Evolutionary conservation across 2,113 vertebrate genomes (phyloP).

Genomic region (Mesembrinibis cayennensis): DNA sequence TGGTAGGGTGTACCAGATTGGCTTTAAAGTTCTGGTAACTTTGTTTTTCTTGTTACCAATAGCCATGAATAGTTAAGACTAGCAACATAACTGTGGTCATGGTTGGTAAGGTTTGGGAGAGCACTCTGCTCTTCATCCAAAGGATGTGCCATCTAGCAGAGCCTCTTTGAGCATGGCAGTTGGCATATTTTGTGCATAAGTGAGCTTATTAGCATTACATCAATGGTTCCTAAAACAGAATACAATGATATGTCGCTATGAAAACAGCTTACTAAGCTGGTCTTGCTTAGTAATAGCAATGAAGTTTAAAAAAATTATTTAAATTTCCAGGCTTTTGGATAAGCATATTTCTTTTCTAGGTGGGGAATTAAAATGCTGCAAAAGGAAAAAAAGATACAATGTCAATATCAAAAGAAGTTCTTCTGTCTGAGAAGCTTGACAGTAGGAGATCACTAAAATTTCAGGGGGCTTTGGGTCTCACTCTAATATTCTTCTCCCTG

Average conservation of each 20-base stretch:
- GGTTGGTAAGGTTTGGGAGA: not conserved
- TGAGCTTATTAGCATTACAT: not conserved
- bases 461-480: not conserved
- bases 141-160: not conserved
- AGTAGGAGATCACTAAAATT: not conserved
- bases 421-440: not conserved
- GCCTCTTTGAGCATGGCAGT: not conserved
- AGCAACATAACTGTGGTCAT: rapidly evolving
- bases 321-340: not conserved
- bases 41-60: not conserved
- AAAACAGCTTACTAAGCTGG: not conserved
- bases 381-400: not conserved
- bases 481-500: not conserved
- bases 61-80: not conserved
- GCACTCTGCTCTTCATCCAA: not conserved
- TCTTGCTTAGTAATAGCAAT: not conserved
- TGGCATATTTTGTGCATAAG: not conserved
- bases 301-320: not conserved
- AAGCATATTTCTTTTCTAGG: not conserved
- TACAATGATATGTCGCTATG: rapidly evolving
- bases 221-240: not conserved
- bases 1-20: not conserved
- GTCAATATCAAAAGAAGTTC: not conserved
- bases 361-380: not conserved
- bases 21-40: not conserved